phyloP scores from a whole-genome alignment of 2,888 invertebrate genomes.

The Limnephilus rhombicus region DNA sequence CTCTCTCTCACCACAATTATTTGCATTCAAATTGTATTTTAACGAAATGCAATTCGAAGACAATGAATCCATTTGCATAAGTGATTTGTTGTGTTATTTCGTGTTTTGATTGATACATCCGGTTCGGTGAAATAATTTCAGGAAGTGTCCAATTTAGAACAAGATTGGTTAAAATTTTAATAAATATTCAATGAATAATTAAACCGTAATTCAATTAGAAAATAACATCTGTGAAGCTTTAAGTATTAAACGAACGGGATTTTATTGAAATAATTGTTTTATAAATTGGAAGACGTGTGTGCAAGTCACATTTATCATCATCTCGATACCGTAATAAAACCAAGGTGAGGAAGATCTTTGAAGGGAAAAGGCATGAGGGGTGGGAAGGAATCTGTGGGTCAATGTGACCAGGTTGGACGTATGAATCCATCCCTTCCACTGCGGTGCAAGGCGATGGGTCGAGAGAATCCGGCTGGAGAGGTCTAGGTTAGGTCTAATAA shows the following conservation, averaged over 20 bases:
- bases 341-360: too few relatives aligned
- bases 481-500: too few relatives aligned
- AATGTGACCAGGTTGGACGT: too few relatives aligned
- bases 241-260: not conserved
- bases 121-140: conserved; percentile 5
- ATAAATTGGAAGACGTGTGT: not conserved
- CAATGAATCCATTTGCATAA: conserved; percentile 49
- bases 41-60: conserved; percentile 40
- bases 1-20: not conserved
- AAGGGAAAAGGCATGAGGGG: too few relatives aligned
- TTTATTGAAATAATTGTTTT: not conserved
- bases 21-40: conserved; percentile 47
- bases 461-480: too few relatives aligned
- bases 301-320: not conserved
- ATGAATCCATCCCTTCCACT: too few relatives aligned
- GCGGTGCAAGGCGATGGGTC: too few relatives aligned
- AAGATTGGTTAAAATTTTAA: not conserved
- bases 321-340: not conserved
- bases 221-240: not conserved
- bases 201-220: not conserved
- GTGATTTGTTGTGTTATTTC: conserved; percentile 23
- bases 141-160: not conserved
- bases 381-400: too few relatives aligned
- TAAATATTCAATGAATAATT: not conserved
- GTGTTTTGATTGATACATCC: conserved; percentile 23